Evolutionary conservation across 2,113 vertebrate genomes (phyloP).

Genomic region (Apistogramma diplotaenia): DNA sequence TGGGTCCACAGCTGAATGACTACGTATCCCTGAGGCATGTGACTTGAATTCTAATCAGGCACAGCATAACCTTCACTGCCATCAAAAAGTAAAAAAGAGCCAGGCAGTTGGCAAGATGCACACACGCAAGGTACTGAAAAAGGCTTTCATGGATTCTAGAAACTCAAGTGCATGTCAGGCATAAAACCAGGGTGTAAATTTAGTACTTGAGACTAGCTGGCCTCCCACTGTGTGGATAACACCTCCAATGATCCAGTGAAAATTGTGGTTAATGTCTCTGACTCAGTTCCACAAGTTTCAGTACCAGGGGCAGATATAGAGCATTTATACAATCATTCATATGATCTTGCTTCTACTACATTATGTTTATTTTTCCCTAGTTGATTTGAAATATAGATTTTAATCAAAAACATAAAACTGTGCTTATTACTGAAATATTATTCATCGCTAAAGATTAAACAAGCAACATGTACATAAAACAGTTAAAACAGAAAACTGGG

Average conservation of each 20-base stretch:
- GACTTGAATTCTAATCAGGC: conserved; percentile 59
- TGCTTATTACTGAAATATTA: background rate
- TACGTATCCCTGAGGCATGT: conserved; percentile 26
- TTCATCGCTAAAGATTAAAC: background rate
- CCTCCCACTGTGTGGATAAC: background rate
- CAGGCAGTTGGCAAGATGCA: background rate
- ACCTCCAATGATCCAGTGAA: background rate
- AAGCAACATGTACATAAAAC: background rate
- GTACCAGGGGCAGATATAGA: background rate
- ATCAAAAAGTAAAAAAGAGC: background rate
- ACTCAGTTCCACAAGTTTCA: background rate
- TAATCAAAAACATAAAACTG: background rate
- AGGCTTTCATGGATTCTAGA: background rate
- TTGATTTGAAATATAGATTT: background rate
- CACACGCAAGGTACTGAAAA: background rate
- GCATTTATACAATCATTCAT: background rate
- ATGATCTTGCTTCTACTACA: background rate
- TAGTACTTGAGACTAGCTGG: background rate
- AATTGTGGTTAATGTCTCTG: background rate
- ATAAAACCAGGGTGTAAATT: background rate
- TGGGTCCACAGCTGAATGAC: conserved; percentile 35
- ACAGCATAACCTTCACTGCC: background rate
- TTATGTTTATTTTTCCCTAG: background rate
- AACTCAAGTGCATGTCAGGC: background rate
- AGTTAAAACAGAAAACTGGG: background rate